These are phyloP conservation scores for Dipodomys stephensi DNA, from an alignment of 2,113 vertebrate genomes.

Conservation along the genomic window DNA sequence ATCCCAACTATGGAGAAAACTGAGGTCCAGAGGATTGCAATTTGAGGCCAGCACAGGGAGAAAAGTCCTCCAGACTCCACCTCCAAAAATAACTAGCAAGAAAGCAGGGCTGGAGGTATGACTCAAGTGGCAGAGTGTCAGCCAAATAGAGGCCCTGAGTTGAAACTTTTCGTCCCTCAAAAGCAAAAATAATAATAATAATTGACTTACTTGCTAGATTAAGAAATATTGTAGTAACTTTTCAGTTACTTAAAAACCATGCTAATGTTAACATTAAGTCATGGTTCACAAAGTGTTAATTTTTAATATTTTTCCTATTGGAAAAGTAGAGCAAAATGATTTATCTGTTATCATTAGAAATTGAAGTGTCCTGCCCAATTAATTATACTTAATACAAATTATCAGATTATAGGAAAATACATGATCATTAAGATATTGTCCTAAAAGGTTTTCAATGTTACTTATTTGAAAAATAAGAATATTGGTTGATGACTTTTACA, in stretches of 20 bases:
- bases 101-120: too few relatives aligned
- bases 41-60: too few relatives aligned
- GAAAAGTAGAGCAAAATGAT: background rate
- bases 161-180: too few relatives aligned
- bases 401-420: background rate
- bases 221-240: background rate
- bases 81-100: too few relatives aligned
- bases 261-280: background rate
- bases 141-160: too few relatives aligned
- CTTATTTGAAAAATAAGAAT: background rate
- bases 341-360: background rate
- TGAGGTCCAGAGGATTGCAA: too few relatives aligned
- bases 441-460: background rate
- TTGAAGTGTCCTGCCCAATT: background rate
- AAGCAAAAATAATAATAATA: background rate
- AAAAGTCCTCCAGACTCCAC: too few relatives aligned
- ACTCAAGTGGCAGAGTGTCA: too few relatives aligned
- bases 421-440: background rate
- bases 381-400: slow-evolving; percentile 33
- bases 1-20: too few relatives aligned
- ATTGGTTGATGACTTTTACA: background rate
- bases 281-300: slow-evolving; percentile 7
- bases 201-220: background rate
- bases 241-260: background rate
- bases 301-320: slow-evolving; percentile 13